Evolutionary conservation across 2,888 invertebrate genomes (phyloP).

Genomic region (Saturnia japonica): DNA sequence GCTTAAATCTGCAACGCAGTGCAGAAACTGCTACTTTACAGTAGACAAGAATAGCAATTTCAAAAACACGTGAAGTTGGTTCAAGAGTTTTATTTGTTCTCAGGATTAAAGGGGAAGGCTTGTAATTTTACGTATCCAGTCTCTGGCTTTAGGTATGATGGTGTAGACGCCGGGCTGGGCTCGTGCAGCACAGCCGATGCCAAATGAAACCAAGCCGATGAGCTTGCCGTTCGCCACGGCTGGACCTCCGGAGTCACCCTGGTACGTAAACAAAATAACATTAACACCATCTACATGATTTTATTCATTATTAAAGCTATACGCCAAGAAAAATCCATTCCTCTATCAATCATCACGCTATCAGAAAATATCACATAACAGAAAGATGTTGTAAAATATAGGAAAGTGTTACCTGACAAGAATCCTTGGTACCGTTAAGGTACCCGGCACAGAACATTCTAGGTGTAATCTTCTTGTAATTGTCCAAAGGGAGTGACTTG

Average conservation of each 20-base stretch:
- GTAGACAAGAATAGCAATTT: neutral
- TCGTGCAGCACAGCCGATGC: slow-evolving; percentile 77
- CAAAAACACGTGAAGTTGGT: slow-evolving; percentile 3
- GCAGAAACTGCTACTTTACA: neutral
- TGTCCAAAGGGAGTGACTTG: slow-evolving; percentile 40
- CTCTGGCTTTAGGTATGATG: slow-evolving; percentile 60
- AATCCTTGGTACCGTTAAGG: slow-evolving; percentile 59
- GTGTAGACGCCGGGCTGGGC: slow-evolving; percentile 81
- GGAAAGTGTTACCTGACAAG: slow-evolving; percentile 61
- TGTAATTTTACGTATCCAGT: slow-evolving; percentile 68
- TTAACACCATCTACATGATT: neutral
- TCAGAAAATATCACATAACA: too few species aligned
- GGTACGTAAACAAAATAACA: neutral
- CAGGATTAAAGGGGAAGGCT: slow-evolving; percentile 56
- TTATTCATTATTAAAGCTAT: neutral
- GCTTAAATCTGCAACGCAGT: too few species aligned
- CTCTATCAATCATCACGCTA: too few species aligned
- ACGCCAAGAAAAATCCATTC: neutral
- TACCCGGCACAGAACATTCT: slow-evolving; percentile 74
- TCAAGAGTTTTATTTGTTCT: slow-evolving; percentile 1
- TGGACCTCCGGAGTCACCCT: slow-evolving; percentile 83
- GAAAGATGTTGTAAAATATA: neutral
- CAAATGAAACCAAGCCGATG: slow-evolving; percentile 82
- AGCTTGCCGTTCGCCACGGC: slow-evolving; percentile 69
- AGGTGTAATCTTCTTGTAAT: slow-evolving; percentile 54